A percentile compares a stretch with the other conserved stretches of the same genome.
Conservation (phyloP, 2,113 vertebrate genomes). For the Apistogramma diplotaenia region DNA sequence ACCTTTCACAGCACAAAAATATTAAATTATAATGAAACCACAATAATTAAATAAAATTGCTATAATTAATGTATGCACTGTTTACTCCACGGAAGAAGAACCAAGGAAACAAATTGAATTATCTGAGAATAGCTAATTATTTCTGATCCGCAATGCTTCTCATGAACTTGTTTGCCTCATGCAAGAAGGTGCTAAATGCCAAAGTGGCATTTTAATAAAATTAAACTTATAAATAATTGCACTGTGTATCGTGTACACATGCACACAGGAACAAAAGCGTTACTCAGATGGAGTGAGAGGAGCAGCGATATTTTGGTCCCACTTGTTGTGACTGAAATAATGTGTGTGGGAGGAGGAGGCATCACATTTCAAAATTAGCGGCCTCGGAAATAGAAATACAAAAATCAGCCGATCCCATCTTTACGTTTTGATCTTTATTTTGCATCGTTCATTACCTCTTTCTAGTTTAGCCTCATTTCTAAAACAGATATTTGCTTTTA, state of each 20-base stretch:
- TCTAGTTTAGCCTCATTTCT: not conserved
- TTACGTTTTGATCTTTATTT: not conserved
- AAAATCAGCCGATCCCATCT: not conserved
- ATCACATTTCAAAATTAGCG: slow-evolving; percentile 34
- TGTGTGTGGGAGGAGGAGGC: slow-evolving; percentile 27
- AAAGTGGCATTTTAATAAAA: slow-evolving; percentile 21
- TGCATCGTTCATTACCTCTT: not conserved
- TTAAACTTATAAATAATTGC: slow-evolving; percentile 47
- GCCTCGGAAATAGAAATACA: not conserved
- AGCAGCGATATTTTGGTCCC: slow-evolving; percentile 13
- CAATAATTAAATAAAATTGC: not conserved
- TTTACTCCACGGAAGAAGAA: not conserved
- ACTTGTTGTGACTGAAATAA: slow-evolving; percentile 7
- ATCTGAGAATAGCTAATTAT: not conserved
- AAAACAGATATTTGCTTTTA: not conserved
- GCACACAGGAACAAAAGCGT: not conserved
- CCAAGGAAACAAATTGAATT: not conserved
- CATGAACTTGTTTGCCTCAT: slow-evolving; percentile 40
- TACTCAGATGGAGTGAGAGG: not conserved
- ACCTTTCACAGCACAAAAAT: not conserved
- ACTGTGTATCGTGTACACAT: not conserved
- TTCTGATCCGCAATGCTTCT: not conserved
- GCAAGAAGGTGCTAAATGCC: not conserved
- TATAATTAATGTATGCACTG: not conserved
- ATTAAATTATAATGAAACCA: not conserved